Base-by-base conservation (phyloP, 1,140 invertebrate species). In the Amphibalanus amphitrite region DNA sequence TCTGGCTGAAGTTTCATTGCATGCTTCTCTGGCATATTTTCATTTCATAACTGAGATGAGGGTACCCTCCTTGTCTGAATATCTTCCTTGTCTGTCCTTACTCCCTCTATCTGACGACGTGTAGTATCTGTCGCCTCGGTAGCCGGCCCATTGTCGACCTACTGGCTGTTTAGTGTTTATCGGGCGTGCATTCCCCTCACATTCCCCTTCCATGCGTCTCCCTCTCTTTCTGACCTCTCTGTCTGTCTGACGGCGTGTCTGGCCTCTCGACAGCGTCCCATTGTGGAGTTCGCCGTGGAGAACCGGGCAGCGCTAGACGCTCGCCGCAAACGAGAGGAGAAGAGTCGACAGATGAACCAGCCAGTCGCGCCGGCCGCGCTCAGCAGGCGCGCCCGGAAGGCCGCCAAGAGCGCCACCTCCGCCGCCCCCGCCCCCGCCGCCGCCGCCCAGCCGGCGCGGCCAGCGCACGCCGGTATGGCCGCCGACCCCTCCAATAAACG, bases 201-300 rank as follows among this genome's bases (percentile, higher is more conserved):
- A n/a, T n/a, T n/a, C n/a, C n/a, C n/a, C 70, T 71, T 28, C 29
- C 23, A 25, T 73, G 1, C 8, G 59, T 70, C 29, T 70, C 29
- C 3, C 6, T 65, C 64, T 65, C 64, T 65, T 10, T 28, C 3
- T 28, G 8, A 3, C 8, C n/a, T 65, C 4, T 65, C 64, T 23
- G 26, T 65, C 64, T 26, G 64, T 4, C 64, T n/a, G n/a, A n/a
- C n/a, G 26, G 26, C 64, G 26, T 65, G 3, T 23, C 23, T 23
- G 26, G n/a, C n/a, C n/a, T 65, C 26, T 4, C 64, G 3, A 65
- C 81, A 94, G 90, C 85, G 95, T 76, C 93, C 95, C 0, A 96
- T 98, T 77, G 91, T 98, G 0, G 90, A 93, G 69, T 98, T 98
- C 80, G 97, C 95, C 29, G 89, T 98, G 78, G 96, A 98, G 84